phyloP scores from a whole-genome alignment of 2,888 invertebrate genomes.

The Drosophila melanosoma region DNA sequence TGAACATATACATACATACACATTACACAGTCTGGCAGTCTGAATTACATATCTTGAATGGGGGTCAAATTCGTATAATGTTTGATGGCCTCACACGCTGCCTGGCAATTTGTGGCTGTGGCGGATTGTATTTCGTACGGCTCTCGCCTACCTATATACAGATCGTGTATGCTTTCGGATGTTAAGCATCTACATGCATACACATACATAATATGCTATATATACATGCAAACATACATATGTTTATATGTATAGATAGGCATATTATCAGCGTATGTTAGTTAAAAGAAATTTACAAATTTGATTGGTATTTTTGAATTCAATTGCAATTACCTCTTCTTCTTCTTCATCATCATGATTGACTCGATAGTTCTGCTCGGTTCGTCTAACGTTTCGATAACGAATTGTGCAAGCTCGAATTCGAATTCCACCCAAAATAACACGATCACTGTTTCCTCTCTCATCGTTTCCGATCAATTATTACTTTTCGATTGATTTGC shows the following conservation, averaged over 20 bases:
- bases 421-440: conserved; percentile 13
- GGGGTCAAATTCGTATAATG: conserved; percentile 11
- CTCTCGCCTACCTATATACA: conserved; percentile 36
- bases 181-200: conserved; percentile 25
- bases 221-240: not conserved
- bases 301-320: conserved; percentile 22
- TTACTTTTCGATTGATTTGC: conserved; percentile 1
- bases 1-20: conserved; percentile 35
- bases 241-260: conserved; percentile 5
- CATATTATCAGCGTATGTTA: conserved; percentile 15
- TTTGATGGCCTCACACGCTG: conserved; percentile 16
- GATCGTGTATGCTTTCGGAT: conserved; percentile 10
- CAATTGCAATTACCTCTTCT: conserved; percentile 53
- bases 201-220: conserved; percentile 4
- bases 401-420: conserved; percentile 20
- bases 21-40: conserved; percentile 22
- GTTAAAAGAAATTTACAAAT: conserved; percentile 29
- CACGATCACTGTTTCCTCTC: conserved; percentile 27
- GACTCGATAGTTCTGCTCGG: conserved; percentile 14
- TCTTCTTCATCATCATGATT: conserved; percentile 14
- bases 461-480: not conserved
- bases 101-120: conserved; percentile 15
- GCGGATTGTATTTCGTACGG: conserved; percentile 8
- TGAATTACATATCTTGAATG: not conserved
- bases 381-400: conserved; percentile 27